Base-by-base conservation (phyloP, 1,140 invertebrate species). In the Neotoxoptera formosana region DNA sequence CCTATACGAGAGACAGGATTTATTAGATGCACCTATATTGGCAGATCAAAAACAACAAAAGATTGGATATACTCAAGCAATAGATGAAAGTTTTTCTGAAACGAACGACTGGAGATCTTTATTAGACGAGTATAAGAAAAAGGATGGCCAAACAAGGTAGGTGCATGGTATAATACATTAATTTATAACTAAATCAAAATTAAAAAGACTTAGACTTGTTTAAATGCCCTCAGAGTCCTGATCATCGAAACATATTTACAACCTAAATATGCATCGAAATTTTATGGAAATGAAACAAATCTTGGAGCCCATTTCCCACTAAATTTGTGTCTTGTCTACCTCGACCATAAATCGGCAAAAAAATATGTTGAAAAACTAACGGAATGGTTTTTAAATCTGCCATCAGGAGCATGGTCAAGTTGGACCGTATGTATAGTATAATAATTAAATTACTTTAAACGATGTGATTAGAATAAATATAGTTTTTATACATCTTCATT, bases 51-150 rank as follows among this genome's bases (percentile, higher is more conserved):
- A 96, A 23, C 86, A 94, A 81, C 0, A 76, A 30, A 21, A 21
- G 23, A 1, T 2, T 87, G 84, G 23, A 14, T 87, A 84, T 41
- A 84, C 36, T 11, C 25, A 87, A 14, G 90, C 4, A 41, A 11
- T 76, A 91, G 95, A 96, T 1, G 96, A 96, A 94, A 96, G 96
- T 1, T 96, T 96, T 94, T 95, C 96, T 81, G 95, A 97, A 94
- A 94, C 98, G 7, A 95, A 96, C 51, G 95, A 96, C 93, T 97
- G 96, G 96, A 95, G 97, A 94, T 94, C 95, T 2, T 94, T 97
- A 0, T 94, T 97, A 30, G 96, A 97, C 90, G 95, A 96, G 1
- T 97, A 95, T 93, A 95, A 95, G 0, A 25, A 90, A 25, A 83
- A 93, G 93, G 25, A 92, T 81, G 67, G 67, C 7, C 17, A 48